Conservation (phyloP, 2,888 invertebrate genomes). For the Cephalotes varians region DNA sequence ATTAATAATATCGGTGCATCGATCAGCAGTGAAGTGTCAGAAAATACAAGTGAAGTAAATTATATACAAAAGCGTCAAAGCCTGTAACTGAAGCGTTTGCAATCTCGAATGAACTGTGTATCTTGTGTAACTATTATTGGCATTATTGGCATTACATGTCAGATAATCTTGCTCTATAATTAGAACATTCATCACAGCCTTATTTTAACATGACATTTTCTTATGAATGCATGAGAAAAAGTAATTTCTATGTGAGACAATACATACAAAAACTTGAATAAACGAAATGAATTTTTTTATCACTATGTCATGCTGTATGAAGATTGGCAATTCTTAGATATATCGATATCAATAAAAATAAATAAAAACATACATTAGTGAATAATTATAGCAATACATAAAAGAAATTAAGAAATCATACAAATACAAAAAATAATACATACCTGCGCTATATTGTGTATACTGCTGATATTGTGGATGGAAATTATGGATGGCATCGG, state of each 20-base stretch:
- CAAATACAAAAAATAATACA: conserved; percentile 84
- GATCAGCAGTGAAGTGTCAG: conserved; percentile 57
- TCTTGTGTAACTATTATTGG: conserved; percentile 25
- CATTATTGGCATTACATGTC: conserved; percentile 8
- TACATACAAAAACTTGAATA: conserved; percentile 56
- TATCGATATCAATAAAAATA: conserved; percentile 14
- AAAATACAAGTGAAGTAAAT: conserved; percentile 53
- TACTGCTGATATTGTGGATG: conserved; percentile 99
- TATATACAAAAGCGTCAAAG: conserved; percentile 66
- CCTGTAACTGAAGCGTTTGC: conserved; percentile 59
- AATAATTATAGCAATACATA: conserved; percentile 21
- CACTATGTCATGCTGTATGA: conserved; percentile 70
- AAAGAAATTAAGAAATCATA: not conserved
- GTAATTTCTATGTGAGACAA: conserved; percentile 48
- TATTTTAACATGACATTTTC: not conserved
- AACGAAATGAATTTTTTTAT: conserved; percentile 51
- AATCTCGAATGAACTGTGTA: conserved; percentile 33
- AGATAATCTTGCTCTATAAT: conserved; percentile 47
- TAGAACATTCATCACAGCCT: conserved; percentile 19
- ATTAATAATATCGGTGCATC: conserved; percentile 33
- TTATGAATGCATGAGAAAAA: conserved; percentile 29
- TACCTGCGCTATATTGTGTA: conserved; percentile 98
- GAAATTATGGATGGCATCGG: conserved; percentile 99
- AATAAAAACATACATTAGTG: not conserved
- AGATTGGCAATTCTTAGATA: conserved; percentile 43